Conservation (phyloP, 2,113 vertebrate species). For the Odontophorus gujanensis region DNA sequence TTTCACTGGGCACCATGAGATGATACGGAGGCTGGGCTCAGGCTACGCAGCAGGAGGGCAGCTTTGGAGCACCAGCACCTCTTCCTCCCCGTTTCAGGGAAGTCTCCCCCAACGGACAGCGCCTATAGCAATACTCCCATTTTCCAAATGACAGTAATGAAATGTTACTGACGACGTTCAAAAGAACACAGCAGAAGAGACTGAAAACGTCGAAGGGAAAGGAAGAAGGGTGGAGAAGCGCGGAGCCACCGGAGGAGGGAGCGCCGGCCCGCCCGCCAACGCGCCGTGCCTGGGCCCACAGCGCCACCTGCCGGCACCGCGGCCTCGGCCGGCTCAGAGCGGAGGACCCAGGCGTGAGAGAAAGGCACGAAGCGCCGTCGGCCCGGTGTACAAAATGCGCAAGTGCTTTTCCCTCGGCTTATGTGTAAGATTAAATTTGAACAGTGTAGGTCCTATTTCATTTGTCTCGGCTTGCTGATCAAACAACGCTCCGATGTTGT, state of each 20-base stretch:
- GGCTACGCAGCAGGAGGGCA: background rate
- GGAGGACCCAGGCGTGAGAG: no score
- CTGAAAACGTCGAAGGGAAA: constrained; percentile 33
- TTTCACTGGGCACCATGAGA: background rate
- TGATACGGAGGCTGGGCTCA: background rate
- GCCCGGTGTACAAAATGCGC: background rate
- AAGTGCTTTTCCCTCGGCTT: background rate
- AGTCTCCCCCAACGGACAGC: constrained; percentile 20
- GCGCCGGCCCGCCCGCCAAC: background rate
- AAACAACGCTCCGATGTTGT: background rate
- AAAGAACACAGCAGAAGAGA: constrained; percentile 59
- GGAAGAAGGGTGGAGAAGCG: background rate
- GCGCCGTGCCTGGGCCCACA: constrained; percentile 41
- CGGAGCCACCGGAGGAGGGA: background rate
- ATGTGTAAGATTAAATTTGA: background rate
- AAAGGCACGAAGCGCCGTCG: fast-evolving
- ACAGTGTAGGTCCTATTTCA: background rate
- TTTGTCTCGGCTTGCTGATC: background rate
- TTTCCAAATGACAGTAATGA: constrained; percentile 71
- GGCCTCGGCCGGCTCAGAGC: no score
- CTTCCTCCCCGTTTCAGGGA: background rate
- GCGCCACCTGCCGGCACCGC: constrained; percentile 63
- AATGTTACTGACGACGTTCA: constrained; percentile 68
- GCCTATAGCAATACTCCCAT: constrained; percentile 50
- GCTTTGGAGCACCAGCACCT: background rate